Conservation (phyloP, 2,113 vertebrate genomes). For the Paralichthys olivaceus region DNA sequence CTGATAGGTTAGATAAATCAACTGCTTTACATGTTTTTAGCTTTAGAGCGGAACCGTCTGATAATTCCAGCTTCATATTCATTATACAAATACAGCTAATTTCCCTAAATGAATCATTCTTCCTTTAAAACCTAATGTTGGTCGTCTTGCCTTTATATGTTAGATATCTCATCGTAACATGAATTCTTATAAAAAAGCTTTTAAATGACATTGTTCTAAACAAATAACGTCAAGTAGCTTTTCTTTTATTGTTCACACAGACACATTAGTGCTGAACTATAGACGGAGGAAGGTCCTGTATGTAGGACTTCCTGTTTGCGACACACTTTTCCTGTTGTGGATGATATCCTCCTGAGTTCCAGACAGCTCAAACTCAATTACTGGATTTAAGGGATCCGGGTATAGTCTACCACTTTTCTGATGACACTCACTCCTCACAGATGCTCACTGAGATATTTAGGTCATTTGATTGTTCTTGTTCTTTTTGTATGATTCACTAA, state of each 20-base stretch:
- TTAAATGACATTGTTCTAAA: too few relatives aligned
- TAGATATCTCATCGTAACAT: too few relatives aligned
- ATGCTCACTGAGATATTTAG: conserved; percentile 50
- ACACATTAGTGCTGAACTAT: conserved; percentile 27
- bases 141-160: too few relatives aligned
- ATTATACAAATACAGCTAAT: too few relatives aligned
- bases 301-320: conserved; percentile 79
- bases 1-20: too few relatives aligned
- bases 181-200: too few relatives aligned
- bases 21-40: background rate
- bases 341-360: conserved; percentile 52
- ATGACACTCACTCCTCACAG: conserved; percentile 39
- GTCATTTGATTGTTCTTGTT: conserved; percentile 45
- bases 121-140: too few relatives aligned
- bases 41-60: too few relatives aligned
- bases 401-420: conserved; percentile 12
- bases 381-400: conserved; percentile 28
- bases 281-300: conserved; percentile 49
- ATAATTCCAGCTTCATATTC: too few relatives aligned
- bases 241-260: conserved; percentile 1
- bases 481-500: conserved; percentile 36
- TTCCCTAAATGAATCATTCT: too few relatives aligned
- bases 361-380: conserved; percentile 38
- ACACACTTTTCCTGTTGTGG: conserved; percentile 75
- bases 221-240: too few relatives aligned